A percentile compares a stretch with the other conserved stretches of the same genome.
Evolutionary conservation across 1,140 invertebrate species (phyloP).

Genomic region (Cydia amplana): DNA sequence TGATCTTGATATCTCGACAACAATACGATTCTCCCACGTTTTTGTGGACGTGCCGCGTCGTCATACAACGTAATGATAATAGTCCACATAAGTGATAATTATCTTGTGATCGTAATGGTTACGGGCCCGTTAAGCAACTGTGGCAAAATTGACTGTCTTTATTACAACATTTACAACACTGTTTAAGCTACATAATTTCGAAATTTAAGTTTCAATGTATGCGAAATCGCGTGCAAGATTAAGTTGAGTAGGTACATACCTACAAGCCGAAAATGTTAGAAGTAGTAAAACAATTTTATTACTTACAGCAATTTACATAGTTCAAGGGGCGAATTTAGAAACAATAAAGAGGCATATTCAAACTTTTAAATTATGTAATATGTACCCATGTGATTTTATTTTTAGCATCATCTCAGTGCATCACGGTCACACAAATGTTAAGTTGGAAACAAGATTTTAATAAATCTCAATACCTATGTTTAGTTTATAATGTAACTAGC

Average conservation of each 20-base stretch:
- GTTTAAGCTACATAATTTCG: not conserved
- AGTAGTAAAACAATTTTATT: slow-evolving; percentile 1
- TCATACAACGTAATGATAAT: slow-evolving; percentile 53
- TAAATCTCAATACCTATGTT: too few species aligned
- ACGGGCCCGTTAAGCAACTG: not conserved
- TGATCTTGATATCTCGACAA: slow-evolving; percentile 61
- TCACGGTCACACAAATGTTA: too few species aligned
- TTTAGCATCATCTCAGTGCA: too few species aligned
- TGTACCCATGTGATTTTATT: too few species aligned
- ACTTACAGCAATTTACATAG: not conserved
- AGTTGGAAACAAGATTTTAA: too few species aligned
- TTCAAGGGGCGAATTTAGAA: not conserved
- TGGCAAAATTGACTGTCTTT: not conserved
- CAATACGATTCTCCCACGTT: slow-evolving; percentile 64
- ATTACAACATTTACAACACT: slow-evolving; percentile 19
- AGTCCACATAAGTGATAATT: slow-evolving; percentile 42
- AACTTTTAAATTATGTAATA: too few species aligned
- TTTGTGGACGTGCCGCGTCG: slow-evolving; percentile 50
- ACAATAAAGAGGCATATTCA: not conserved
- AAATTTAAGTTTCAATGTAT: slow-evolving; percentile 26
- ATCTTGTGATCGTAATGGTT: slow-evolving; percentile 35
- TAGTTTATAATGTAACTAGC: too few species aligned
- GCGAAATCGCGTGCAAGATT: slow-evolving; percentile 26
- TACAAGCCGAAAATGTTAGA: slow-evolving; percentile 13
- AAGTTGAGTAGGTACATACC: too few species aligned